A percentile compares a stretch with the other conserved stretches of the same genome.
Evolutionary conservation across 2,888 invertebrate genomes (phyloP).

Genomic region (Andricus curvator): DNA sequence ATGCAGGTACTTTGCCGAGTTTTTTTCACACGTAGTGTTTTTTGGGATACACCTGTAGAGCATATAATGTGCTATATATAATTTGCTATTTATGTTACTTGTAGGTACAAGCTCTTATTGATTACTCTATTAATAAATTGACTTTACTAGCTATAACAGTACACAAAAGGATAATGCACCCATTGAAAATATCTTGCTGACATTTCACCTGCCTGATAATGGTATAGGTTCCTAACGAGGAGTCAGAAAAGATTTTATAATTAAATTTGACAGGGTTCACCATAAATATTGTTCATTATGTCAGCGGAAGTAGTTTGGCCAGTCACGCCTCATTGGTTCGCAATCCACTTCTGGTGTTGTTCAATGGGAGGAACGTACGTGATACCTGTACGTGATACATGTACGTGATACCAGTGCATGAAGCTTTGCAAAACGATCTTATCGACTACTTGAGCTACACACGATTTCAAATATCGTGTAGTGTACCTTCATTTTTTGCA

Average conservation of each 20-base stretch:
- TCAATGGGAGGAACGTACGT: conserved; percentile 13
- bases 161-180: background rate
- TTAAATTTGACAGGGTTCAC: conserved; percentile 15
- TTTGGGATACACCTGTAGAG: too few species aligned
- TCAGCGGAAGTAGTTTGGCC: conserved; percentile 14
- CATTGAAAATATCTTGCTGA: background rate
- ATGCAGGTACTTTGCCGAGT: too few species aligned
- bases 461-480: background rate
- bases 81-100: background rate
- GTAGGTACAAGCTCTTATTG: background rate
- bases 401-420: background rate
- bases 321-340: conserved; percentile 14
- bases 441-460: background rate
- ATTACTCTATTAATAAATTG: background rate
- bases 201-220: background rate
- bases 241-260: conserved; percentile 1
- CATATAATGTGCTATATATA: background rate
- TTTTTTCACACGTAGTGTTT: too few species aligned
- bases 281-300: conserved; percentile 5
- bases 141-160: background rate
- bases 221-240: background rate
- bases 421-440: conserved; percentile 15
- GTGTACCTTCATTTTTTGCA: background rate
- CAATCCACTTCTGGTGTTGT: background rate
- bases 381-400: background rate